Conservation (phyloP, 2,113 vertebrate species). For the Petrocephalus zakoni region DNA sequence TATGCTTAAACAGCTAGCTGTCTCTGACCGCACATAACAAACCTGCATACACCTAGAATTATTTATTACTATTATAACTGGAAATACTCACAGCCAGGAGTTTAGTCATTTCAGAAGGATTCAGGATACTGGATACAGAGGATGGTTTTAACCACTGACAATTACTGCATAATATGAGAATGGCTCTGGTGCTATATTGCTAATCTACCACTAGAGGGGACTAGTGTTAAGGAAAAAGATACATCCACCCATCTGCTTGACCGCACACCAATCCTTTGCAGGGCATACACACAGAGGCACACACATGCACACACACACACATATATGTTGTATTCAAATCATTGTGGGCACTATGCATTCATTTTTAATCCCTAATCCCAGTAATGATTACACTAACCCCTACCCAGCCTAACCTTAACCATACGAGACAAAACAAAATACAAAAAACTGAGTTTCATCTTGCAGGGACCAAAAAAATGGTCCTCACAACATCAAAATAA, state of each 20-base stretch:
- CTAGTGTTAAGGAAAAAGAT: not conserved
- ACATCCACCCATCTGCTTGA: not conserved
- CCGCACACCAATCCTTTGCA: not conserved
- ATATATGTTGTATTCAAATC: too few species aligned
- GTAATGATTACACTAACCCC: too few species aligned
- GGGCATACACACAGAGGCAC: not conserved
- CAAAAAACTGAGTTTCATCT: too few species aligned
- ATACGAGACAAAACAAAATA: too few species aligned
- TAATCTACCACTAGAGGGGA: not conserved
- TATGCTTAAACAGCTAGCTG: not conserved
- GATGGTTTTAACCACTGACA: not conserved
- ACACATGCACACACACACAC: too few species aligned
- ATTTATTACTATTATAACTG: not conserved
- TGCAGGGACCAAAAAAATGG: too few species aligned
- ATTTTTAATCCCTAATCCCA: too few species aligned
- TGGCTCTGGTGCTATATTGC: not conserved
- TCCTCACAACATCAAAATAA: too few species aligned
- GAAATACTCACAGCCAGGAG: not conserved
- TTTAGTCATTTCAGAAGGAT: not conserved
- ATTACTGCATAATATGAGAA: not conserved
- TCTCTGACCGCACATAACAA: not conserved
- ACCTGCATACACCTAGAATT: constrained; percentile 7
- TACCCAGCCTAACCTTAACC: too few species aligned
- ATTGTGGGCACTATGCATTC: too few species aligned
- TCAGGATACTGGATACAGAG: not conserved